Evolutionary conservation across 2,113 vertebrate genomes (phyloP).

Genomic region (Muntiacus muntjak): DNA sequence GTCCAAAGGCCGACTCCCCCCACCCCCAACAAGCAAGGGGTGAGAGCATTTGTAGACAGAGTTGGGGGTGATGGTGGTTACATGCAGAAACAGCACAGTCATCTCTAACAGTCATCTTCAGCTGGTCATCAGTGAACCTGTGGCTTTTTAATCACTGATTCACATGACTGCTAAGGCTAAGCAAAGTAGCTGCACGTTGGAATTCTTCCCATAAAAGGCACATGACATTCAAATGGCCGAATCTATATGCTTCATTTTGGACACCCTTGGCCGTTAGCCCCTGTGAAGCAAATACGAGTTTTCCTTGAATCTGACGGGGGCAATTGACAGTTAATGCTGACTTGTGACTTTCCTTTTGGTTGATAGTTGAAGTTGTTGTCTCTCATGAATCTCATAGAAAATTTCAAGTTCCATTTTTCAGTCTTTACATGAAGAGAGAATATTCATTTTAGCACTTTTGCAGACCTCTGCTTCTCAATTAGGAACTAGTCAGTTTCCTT

Average conservation of each 20-base stretch:
- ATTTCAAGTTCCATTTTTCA: neutral
- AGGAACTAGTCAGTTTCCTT: neutral
- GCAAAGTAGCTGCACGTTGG: neutral
- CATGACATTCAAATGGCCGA: neutral
- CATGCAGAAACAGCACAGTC: neutral
- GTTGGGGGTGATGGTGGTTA: neutral
- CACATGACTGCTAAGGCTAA: neutral
- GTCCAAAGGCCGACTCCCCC: neutral
- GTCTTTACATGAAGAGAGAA: neutral
- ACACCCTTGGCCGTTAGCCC: neutral
- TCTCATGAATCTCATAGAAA: neutral
- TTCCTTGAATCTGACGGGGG: neutral
- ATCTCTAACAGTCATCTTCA: neutral
- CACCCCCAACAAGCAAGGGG: neutral
- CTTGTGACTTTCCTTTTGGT: neutral
- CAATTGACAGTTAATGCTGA: neutral
- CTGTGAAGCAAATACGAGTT: neutral
- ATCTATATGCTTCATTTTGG: neutral
- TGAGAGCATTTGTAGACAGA: neutral
- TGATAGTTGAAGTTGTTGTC: neutral
- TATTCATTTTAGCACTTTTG: neutral
- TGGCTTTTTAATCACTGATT: neutral
- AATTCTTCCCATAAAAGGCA: neutral
- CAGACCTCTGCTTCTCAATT: neutral
- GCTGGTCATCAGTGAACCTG: neutral